A percentile compares a stretch with the other conserved stretches of the same genome.
Conservation (phyloP, 2,113 vertebrate genomes). For the Phalacrocorax pelagicus region DNA sequence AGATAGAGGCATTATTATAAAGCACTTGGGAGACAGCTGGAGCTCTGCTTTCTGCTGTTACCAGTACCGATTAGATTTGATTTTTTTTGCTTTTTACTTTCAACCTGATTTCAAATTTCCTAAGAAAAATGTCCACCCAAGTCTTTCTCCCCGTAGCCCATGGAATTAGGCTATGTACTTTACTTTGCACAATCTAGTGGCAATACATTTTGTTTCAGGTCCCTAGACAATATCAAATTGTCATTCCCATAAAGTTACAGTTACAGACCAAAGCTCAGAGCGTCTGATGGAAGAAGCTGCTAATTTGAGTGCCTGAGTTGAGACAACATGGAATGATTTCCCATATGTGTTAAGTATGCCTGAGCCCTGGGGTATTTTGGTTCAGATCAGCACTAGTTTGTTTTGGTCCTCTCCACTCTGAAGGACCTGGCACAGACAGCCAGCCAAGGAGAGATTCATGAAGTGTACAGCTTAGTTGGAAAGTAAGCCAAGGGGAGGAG, state of each 20-base stretch:
- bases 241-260: background rate
- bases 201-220: background rate
- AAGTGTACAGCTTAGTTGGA: background rate
- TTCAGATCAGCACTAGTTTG: background rate
- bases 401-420: background rate
- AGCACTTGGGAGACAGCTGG: background rate
- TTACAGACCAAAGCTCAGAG: background rate
- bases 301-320: background rate
- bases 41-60: background rate
- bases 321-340: background rate
- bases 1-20: background rate
- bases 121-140: background rate
- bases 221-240: background rate
- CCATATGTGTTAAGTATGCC: background rate
- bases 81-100: background rate
- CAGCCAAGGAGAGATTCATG: background rate
- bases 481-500: background rate
- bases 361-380: accelerated
- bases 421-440: background rate
- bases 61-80: background rate
- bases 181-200: background rate
- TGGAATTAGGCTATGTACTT: background rate
- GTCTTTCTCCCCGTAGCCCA: background rate
- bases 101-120: background rate
- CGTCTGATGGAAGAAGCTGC: background rate